Conservation (phyloP, 2,888 invertebrate species). For the Drosophila austrosaltans region DNA sequence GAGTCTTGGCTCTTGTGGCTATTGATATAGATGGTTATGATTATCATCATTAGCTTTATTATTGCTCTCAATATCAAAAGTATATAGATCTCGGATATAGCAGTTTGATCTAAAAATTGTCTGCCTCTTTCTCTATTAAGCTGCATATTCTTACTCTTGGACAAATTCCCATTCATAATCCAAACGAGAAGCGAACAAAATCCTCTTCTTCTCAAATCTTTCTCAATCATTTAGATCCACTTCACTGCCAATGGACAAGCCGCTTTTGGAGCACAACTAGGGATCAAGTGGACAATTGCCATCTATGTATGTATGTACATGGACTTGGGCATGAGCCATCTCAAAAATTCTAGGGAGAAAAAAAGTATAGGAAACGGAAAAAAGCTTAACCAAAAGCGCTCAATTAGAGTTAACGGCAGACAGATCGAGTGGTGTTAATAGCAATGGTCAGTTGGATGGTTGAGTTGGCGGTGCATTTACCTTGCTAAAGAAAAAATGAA, state of each 20-base stretch:
- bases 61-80: too few species aligned
- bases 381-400: slow-evolving; percentile 46
- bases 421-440: slow-evolving; percentile 9
- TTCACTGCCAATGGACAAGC: slow-evolving; percentile 15
- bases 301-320: neutral
- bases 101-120: too few species aligned
- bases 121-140: too few species aligned
- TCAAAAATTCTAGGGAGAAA: slow-evolving; percentile 13
- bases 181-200: too few species aligned
- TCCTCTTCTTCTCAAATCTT: too few species aligned
- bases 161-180: too few species aligned
- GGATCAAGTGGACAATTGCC: slow-evolving; percentile 46
- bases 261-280: slow-evolving; percentile 41
- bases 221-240: slow-evolving; percentile 19
- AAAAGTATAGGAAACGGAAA: slow-evolving; percentile 26
- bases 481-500: slow-evolving; percentile 12
- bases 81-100: too few species aligned
- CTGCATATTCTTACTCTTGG: too few species aligned
- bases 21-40: slow-evolving; percentile 4
- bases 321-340: neutral
- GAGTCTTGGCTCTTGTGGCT: slow-evolving; percentile 13
- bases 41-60: too few species aligned
- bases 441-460: slow-evolving; percentile 14
- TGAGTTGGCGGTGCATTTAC: neutral
- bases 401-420: slow-evolving; percentile 41